Percentiles rank a stretch among this genome's conserved stretches.
These are phyloP conservation scores for Drosophila hamatofila DNA, from an alignment of 2,888 invertebrate genomes.

Conservation along the genomic window DNA sequence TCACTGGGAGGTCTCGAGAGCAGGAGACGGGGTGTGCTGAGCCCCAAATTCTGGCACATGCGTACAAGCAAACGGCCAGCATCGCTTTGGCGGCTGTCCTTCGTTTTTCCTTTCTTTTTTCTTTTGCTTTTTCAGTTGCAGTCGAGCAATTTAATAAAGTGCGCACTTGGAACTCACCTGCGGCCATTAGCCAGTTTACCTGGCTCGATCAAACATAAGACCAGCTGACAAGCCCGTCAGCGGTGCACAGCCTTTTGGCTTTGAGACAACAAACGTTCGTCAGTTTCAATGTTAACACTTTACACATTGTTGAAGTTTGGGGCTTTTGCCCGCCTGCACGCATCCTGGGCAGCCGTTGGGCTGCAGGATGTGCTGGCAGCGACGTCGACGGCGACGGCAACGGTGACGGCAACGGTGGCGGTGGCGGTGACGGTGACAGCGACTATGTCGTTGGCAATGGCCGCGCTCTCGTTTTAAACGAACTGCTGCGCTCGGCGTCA, in stretches of 20 bases:
- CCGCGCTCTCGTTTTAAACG: slow-evolving; percentile 61
- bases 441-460: slow-evolving; percentile 48
- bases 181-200: slow-evolving; percentile 28
- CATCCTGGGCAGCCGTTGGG: slow-evolving; percentile 41
- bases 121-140: slow-evolving; percentile 20
- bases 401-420: slow-evolving; percentile 16
- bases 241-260: too few species aligned
- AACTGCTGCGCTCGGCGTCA: slow-evolving; percentile 74
- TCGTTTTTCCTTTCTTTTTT: not conserved
- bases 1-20: slow-evolving; percentile 8
- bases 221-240: slow-evolving; percentile 3
- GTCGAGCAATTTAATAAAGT: slow-evolving; percentile 38
- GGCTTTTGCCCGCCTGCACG: slow-evolving; percentile 15
- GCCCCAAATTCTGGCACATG: slow-evolving; percentile 65
- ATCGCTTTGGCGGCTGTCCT: slow-evolving; percentile 19
- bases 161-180: slow-evolving; percentile 49
- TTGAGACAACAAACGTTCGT: slow-evolving; percentile 5
- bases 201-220: slow-evolving; percentile 11
- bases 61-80: slow-evolving; percentile 52
- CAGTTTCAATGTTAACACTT: slow-evolving; percentile 28
- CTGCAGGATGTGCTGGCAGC: slow-evolving; percentile 47
- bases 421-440: slow-evolving; percentile 26
- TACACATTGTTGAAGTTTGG: slow-evolving; percentile 27
- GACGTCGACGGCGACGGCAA: slow-evolving; percentile 17
- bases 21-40: not conserved